phyloP scores from a whole-genome alignment of 2,888 invertebrate species.

The Cistogaster globosa region DNA sequence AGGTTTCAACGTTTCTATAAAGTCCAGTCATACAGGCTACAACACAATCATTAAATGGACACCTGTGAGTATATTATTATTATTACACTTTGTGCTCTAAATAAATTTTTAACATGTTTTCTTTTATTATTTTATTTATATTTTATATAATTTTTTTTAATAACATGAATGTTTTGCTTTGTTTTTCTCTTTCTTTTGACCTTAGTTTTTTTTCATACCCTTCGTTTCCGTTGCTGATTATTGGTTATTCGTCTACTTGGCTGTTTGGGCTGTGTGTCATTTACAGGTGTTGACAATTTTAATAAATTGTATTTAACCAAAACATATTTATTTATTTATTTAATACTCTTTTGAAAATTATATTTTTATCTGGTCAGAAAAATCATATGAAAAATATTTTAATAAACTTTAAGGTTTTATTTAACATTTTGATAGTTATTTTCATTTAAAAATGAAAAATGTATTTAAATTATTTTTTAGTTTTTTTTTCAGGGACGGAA shows the following conservation, averaged over 20 bases:
- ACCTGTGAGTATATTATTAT: constrained; percentile 82
- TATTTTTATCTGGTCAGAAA: constrained; percentile 30
- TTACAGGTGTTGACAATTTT: constrained; percentile 71
- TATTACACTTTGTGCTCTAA: constrained; percentile 76
- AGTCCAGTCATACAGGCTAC: constrained; percentile 49
- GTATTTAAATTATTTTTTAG: not conserved
- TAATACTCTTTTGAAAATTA: constrained; percentile 19
- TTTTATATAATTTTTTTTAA: constrained; percentile 23
- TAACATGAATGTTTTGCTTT: constrained; percentile 31
- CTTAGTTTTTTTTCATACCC: constrained; percentile 17
- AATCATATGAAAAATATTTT: not conserved
- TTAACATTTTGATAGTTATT: too few species aligned
- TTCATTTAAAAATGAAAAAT: constrained; percentile 14
- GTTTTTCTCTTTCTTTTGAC: constrained; percentile 51
- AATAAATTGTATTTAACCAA: constrained; percentile 66
- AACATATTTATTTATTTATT: not conserved
- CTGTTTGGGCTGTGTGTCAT: not conserved
- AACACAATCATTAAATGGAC: constrained; percentile 74
- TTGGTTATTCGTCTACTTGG: not conserved
- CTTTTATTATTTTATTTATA: constrained; percentile 11
- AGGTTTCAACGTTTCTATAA: constrained; percentile 62
- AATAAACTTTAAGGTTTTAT: constrained; percentile 2
- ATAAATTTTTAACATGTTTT: constrained; percentile 43
- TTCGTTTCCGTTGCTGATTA: constrained; percentile 25
- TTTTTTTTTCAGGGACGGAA: constrained; percentile 40